Conservation (phyloP, 2,888 invertebrate species). For the Pristionchus mayeri region DNA sequence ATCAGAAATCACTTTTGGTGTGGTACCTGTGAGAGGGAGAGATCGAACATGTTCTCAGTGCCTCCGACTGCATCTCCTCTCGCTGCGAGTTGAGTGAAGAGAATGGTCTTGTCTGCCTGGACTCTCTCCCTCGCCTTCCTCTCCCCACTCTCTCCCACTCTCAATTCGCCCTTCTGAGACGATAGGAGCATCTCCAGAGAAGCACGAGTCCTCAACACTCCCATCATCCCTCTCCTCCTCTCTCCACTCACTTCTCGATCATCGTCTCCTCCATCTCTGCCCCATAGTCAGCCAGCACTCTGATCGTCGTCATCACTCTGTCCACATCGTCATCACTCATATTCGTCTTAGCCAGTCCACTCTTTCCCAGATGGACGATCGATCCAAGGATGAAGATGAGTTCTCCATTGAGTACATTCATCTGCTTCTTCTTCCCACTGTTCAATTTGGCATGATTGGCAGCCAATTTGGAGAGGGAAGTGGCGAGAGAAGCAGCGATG, state of each 20-base stretch:
- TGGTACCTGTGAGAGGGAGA: conserved; percentile 87
- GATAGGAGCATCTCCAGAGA: conserved; percentile 87
- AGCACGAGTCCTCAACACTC: conserved; percentile 79
- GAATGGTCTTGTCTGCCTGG: conserved; percentile 89
- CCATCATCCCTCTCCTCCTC: not conserved
- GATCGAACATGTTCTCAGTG: conserved; percentile 89
- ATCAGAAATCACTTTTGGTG: not conserved
- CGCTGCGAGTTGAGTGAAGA: conserved; percentile 85
- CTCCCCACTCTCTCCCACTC: conserved; percentile 65
- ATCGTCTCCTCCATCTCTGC: conserved; percentile 47
- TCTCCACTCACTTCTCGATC: conserved; percentile 34
- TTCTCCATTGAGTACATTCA: conserved; percentile 81
- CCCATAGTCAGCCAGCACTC: conserved; percentile 49
- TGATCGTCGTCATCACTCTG: conserved; percentile 54
- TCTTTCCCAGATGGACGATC: conserved; percentile 89
- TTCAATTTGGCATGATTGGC: conserved; percentile 81
- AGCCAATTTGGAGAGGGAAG: conserved; percentile 91
- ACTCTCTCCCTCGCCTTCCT: conserved; percentile 64
- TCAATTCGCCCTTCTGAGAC: conserved; percentile 70
- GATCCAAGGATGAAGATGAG: conserved; percentile 91
- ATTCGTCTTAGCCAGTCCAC: conserved; percentile 77
- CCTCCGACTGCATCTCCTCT: conserved; percentile 63
- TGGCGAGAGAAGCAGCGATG: conserved; percentile 91
- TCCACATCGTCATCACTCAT: conserved; percentile 97
- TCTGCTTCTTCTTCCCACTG: conserved; percentile 42